Base-by-base conservation (phyloP, 2,113 vertebrate species). In the Glareola pratincola region DNA sequence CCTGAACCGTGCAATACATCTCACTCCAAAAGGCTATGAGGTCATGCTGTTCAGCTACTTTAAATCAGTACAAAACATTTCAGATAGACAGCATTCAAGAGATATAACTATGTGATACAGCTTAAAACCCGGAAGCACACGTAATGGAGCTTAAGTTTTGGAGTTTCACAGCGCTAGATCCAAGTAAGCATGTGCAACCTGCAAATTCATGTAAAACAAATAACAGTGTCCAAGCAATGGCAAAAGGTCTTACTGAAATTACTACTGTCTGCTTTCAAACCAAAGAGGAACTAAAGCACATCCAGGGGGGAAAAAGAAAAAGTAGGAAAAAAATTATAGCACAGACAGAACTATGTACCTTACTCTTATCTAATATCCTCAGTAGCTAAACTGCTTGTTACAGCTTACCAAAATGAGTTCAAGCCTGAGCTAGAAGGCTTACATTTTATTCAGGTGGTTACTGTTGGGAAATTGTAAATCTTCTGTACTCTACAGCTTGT, bases 361-460 rank as follows among this genome's bases (percentile, higher is more conserved):
- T 63, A 67, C 34, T 90, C 50, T 68, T 66, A 77, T 16, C 32
- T 30, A 19, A 37, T 39, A 62, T 23, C 32, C 39, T 89, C 68
- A 34, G 84, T 11, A 87, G 39, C 34, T 57, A 24, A 81, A 56
- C 36, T 81, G 10, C 83, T 89, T 75, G 43, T 77, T 73, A 54
- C 60, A 96, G 51, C 34, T 88, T 67, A 68, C 66, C 45, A 56
- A 84, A 72, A 54, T 10, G 6, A 71, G 51, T 85, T 29, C 39
- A 62, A 68, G 53, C 53, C 60, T 77, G 23, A 94, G 64, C 56
- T 67, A 51, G 45, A 83, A 67, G 69, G 73, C 68, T 81, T 78
- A n/a, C 6, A 72, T 72, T 91, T 93, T 86, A 60, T 77, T 88
- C 37, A 81, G 50, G 34, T 93, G 54, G 75, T 91, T 92, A 72